phyloP scores from a whole-genome alignment of 2,888 invertebrate genomes.

The Rosalia funebris region DNA sequence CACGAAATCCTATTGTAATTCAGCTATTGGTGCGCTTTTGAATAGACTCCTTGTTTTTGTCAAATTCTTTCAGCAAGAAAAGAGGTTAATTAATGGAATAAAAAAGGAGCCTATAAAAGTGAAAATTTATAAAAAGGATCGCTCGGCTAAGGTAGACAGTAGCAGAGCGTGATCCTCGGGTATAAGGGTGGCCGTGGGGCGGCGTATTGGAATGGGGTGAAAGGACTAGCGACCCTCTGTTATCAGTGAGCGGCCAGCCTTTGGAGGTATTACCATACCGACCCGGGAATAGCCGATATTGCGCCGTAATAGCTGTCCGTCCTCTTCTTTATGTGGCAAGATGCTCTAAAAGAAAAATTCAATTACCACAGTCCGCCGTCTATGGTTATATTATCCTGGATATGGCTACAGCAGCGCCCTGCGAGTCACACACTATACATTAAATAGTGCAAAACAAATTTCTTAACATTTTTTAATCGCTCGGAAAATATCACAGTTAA shows the following conservation, averaged over 20 bases:
- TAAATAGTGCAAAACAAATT: too few species aligned
- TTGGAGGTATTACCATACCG: constrained; percentile 64
- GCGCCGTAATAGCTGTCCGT: constrained; percentile 49
- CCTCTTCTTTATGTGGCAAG: constrained; percentile 42
- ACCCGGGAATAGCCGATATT: constrained; percentile 63
- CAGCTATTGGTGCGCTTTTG: background rate
- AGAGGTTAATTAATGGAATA: constrained; percentile 26
- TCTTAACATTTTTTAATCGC: too few species aligned
- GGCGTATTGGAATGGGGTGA: constrained; percentile 39
- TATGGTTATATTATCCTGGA: background rate
- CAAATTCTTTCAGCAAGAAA: constrained; percentile 5
- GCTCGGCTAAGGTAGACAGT: constrained; percentile 22
- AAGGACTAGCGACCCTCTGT: constrained; percentile 62
- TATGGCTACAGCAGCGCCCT: background rate
- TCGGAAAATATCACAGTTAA: too few species aligned
- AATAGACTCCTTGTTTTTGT: background rate
- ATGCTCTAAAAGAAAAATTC: constrained; percentile 32
- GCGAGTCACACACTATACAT: too few species aligned
- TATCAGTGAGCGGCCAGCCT: constrained; percentile 65
- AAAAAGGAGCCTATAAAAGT: constrained; percentile 22
- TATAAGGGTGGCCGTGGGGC: constrained; percentile 35
- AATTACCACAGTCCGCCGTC: constrained; percentile 18
- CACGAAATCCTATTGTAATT: background rate
- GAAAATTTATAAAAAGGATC: constrained; percentile 21
- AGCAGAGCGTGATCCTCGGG: constrained; percentile 28